These are phyloP conservation scores for Caloenas nicobarica DNA, from an alignment of 2,113 vertebrate genomes.

Conservation along the genomic window DNA sequence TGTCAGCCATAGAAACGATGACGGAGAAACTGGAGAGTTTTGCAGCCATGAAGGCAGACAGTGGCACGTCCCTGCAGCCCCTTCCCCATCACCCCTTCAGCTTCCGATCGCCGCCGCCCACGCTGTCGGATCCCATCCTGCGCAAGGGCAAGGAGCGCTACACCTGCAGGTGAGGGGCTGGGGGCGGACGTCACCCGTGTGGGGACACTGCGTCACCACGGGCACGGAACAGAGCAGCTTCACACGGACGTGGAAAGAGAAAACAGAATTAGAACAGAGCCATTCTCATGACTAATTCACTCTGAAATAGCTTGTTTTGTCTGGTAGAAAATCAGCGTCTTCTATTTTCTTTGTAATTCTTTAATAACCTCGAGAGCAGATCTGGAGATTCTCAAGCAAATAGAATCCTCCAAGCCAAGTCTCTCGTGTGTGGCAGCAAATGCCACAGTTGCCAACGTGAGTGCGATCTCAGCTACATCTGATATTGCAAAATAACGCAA, in stretches of 20 bases:
- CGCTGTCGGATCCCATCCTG: constrained; percentile 95
- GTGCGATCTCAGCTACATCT: not conserved
- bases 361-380: constrained; percentile 28
- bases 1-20: constrained; percentile 99
- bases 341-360: constrained; percentile 58
- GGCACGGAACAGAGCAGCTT: fast-evolving
- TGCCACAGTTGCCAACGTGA: fast-evolving
- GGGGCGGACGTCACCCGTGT: not conserved
- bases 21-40: constrained; percentile 97
- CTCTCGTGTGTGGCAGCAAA: not conserved
- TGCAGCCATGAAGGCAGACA: constrained; percentile 90
- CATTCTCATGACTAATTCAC: constrained; percentile 31
- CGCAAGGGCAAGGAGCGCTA: constrained; percentile 99
- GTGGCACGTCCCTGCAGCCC: constrained; percentile 87
- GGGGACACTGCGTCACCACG: fast-evolving
- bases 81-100: constrained; percentile 94
- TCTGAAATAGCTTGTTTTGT: constrained; percentile 67
- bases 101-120: constrained; percentile 93
- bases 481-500: not conserved
- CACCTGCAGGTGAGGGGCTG: constrained; percentile 88
- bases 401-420: not conserved
- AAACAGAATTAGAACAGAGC: constrained; percentile 4
- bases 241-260: fast-evolving
- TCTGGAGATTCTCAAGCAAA: constrained; percentile 59
- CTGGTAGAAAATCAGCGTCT: constrained; percentile 49